These are phyloP conservation scores for Xestia xanthographa DNA, from an alignment of 2,888 invertebrate genomes.

Conservation along the genomic window DNA sequence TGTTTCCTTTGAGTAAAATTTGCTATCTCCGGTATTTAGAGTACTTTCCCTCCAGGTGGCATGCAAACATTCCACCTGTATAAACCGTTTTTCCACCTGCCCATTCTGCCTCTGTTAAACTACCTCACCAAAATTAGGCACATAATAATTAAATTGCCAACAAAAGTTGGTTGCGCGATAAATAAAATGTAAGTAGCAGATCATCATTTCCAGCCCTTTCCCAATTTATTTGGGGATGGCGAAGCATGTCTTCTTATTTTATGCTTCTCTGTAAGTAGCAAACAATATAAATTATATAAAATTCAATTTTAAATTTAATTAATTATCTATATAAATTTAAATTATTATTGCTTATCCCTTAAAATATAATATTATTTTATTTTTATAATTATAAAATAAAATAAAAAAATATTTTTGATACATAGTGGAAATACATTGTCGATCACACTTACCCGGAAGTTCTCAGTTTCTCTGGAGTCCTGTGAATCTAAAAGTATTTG, in stretches of 20 bases:
- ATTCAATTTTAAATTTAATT: no score
- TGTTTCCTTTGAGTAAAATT: no score
- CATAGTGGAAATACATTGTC: neutral
- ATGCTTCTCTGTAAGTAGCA: neutral
- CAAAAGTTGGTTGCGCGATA: neutral
- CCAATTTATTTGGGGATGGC: neutral
- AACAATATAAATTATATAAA: no score
- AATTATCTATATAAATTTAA: no score
- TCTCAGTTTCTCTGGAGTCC: conserved; percentile 83
- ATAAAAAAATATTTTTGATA: no score
- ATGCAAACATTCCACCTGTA: no score
- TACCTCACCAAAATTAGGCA: neutral
- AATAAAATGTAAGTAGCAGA: neutral
- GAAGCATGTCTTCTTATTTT: neutral
- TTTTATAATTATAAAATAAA: no score
- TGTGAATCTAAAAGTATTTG: conserved; percentile 84
- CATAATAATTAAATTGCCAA: neutral
- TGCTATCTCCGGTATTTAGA: no score
- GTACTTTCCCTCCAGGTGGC: no score
- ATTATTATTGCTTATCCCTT: no score
- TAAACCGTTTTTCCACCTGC: neutral
- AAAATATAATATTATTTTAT: no score
- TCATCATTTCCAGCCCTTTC: neutral
- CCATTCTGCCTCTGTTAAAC: no score
- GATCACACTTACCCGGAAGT: conserved; percentile 79